Base-by-base conservation (phyloP, 2,888 invertebrate species). In the Philereme transversata region DNA sequence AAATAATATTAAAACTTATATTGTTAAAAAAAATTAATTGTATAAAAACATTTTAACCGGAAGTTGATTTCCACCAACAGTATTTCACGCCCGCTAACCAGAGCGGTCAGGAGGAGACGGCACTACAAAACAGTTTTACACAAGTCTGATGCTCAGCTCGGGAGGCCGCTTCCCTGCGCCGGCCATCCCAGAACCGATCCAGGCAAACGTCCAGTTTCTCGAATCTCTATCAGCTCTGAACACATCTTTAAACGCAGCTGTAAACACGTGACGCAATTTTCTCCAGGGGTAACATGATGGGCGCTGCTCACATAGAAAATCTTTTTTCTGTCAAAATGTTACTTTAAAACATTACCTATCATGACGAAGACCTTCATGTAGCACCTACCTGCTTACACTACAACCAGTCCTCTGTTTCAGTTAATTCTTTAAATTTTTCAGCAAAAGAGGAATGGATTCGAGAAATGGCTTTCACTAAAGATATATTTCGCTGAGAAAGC, bases 11-110 rank as follows among this genome's bases (percentile, higher is more conserved):
- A n/a, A n/a, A n/a, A n/a, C n/a, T n/a, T n/a, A n/a, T n/a, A n/a
- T n/a, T n/a, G n/a, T n/a, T n/a, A n/a, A n/a, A n/a, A n/a, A n/a
- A n/a, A n/a, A n/a, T n/a, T n/a, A n/a, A n/a, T 22, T 22, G 22
- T 22, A 22, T 2, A 22, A 22, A 22, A 22, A 22, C 22, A 22
- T 22, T 3, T 22, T 22, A 22, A 22, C 34, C 2, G 34, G 6
- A 4, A 49, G 38, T 10, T 49, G 8, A 5, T 51, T 51, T 57
- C 62, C 64, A 50, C 43, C 93, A 94, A 72, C 94, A 97, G 96
- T 97, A 97, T 86, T 97, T 96, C 92, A 95, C 95, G 57, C 95
- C 96, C 57, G 95, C 95, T 70, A 95, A 94, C 86, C 96, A 96
- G 90, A 95, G 95, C 70, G 94, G 94, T 66, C 93, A 93, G 75